A percentile compares a stretch with the other conserved stretches of the same genome.
Conservation (phyloP, 2,113 vertebrate genomes). For the Scolopax mira region DNA sequence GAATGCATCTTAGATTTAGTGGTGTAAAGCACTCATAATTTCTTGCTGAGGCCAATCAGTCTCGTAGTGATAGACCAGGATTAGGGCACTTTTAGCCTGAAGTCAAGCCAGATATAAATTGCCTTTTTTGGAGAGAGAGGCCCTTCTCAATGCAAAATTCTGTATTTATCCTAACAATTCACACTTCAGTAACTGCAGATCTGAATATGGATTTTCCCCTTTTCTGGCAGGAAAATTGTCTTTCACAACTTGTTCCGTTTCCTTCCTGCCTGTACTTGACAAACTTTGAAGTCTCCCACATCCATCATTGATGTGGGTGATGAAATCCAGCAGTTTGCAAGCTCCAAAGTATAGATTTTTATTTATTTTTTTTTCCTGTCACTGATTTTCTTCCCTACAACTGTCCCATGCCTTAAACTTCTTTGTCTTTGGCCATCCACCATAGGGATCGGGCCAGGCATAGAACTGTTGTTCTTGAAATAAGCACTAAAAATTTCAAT, state of each 20-base stretch:
- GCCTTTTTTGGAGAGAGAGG: not conserved
- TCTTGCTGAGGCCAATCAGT: not conserved
- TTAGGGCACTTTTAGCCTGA: not conserved
- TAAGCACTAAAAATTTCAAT: not conserved
- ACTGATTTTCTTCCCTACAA: not conserved
- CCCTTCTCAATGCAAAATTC: not conserved
- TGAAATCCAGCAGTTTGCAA: not conserved
- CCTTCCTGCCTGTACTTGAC: not conserved
- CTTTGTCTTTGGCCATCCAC: not conserved
- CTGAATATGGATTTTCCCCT: not conserved
- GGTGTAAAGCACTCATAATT: not conserved
- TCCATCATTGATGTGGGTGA: not conserved
- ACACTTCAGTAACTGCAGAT: not conserved
- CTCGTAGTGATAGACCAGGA: not conserved
- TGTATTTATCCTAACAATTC: conserved; percentile 13
- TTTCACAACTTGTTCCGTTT: not conserved
- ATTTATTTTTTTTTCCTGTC: not conserved
- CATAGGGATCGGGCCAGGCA: not conserved
- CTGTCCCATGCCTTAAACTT: not conserved
- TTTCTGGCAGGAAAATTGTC: not conserved
- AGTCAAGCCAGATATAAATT: not conserved
- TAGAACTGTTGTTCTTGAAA: not conserved
- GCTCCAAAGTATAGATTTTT: not conserved
- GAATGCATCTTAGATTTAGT: not conserved
- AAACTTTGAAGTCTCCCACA: not conserved